phyloP scores from a whole-genome alignment of 2,888 invertebrate genomes.

The Candidula unifasciata region DNA sequence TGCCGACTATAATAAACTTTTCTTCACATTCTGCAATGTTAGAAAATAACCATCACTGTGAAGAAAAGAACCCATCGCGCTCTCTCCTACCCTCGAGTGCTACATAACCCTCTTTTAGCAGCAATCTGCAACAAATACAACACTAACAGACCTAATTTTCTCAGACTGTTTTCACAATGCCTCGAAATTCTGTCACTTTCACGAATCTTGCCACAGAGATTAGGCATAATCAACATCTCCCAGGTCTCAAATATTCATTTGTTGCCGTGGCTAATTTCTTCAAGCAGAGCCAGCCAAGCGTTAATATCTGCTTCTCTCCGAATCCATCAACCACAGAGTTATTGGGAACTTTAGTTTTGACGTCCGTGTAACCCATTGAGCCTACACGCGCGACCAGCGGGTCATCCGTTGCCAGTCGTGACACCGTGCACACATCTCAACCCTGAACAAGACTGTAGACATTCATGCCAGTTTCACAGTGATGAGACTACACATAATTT shows the following conservation, averaged over 20 bases:
- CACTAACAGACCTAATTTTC: not conserved
- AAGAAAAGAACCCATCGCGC: too few species aligned
- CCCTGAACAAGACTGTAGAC: not conserved
- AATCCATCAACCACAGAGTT: not conserved
- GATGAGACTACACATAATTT: conserved; percentile 12
- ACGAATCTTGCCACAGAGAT: not conserved
- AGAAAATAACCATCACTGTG: too few species aligned
- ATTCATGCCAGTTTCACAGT: not conserved
- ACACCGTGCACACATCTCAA: not conserved
- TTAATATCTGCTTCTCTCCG: not conserved
- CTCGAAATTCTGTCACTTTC: not conserved
- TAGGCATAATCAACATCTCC: conserved; percentile 11
- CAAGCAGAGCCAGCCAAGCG: not conserved
- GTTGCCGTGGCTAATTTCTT: conserved; percentile 22
- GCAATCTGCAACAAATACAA: too few species aligned
- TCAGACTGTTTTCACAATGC: not conserved
- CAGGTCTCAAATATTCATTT: not conserved
- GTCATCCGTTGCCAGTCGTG: not conserved
- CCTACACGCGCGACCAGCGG: conserved; percentile 30
- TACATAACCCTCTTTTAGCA: too few species aligned
- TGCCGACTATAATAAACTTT: too few species aligned
- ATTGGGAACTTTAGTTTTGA: not conserved
- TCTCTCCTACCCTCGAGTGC: too few species aligned
- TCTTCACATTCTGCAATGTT: too few species aligned
- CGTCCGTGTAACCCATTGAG: conserved; percentile 5